Percentiles rank a stretch among this genome's conserved stretches.
These are phyloP conservation scores for Rhagonycha fulva DNA, from an alignment of 2,888 invertebrate species.

Conservation along the genomic window DNA sequence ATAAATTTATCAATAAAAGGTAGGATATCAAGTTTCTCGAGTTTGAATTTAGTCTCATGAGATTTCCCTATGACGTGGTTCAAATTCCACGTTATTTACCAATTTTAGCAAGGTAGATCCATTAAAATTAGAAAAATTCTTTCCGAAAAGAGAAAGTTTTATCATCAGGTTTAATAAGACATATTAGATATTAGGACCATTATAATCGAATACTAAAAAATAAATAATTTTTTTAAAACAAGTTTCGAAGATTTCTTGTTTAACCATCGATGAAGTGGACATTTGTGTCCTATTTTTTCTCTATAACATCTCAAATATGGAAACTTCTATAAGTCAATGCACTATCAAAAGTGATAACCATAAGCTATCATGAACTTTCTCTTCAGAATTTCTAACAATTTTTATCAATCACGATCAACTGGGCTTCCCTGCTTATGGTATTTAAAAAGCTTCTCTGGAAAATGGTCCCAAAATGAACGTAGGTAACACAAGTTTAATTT, in stretches of 20 bases:
- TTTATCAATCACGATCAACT: neutral
- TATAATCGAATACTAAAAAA: neutral
- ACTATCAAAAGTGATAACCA: neutral
- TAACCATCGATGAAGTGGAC: neutral
- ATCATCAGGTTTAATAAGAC: neutral
- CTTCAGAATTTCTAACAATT: neutral
- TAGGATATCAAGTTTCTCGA: no score
- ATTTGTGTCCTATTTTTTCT: neutral
- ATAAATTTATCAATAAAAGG: no score
- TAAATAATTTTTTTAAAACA: neutral
- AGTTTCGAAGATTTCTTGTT: neutral
- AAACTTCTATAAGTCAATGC: neutral
- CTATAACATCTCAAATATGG: neutral
- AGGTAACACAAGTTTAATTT: neutral
- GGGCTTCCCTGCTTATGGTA: neutral
- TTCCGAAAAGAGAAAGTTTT: neutral
- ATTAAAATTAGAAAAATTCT: neutral
- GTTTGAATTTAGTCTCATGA: no score
- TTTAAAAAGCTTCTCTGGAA: neutral
- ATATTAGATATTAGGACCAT: neutral
- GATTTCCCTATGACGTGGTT: no score
- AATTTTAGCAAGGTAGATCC: neutral
- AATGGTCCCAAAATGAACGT: neutral
- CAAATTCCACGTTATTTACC: no score
- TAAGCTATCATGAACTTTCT: neutral